Conservation (phyloP, 1,140 invertebrate species). For the Metaphire vulgaris region DNA sequence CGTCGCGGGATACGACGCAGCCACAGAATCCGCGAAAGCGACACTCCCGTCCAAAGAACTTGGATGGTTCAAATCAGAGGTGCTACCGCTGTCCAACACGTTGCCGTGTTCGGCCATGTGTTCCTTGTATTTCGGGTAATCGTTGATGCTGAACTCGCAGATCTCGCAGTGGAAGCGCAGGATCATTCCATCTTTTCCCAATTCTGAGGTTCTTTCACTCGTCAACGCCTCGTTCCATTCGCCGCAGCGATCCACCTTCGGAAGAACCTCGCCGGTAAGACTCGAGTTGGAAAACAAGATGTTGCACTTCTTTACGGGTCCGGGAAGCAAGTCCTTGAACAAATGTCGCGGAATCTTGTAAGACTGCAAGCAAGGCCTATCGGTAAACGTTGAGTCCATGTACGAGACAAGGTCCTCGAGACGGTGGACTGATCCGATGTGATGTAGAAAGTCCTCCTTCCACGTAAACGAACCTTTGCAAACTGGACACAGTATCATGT, state of each 20-base stretch:
- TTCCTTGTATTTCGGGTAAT: conserved; percentile 7
- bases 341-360: conserved; percentile 5
- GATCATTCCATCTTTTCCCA: neutral
- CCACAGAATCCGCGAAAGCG: neutral
- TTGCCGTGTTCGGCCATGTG: neutral
- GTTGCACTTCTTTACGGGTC: neutral
- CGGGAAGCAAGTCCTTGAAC: neutral
- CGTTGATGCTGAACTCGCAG: conserved; percentile 10
- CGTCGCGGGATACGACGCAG: neutral
- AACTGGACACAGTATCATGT: conserved; percentile 18
- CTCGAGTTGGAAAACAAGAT: neutral
- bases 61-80: neutral
- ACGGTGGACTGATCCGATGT: conserved; percentile 1
- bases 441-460: conserved; percentile 17
- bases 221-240: neutral
- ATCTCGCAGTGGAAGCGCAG: conserved; percentile 4
- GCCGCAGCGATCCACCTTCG: neutral
- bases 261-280: too few species aligned
- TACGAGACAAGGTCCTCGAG: neutral
- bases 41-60: neutral
- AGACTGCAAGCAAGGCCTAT: neutral
- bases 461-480: conserved; percentile 13
- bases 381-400: neutral
- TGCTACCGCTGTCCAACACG: neutral
- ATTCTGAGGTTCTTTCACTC: neutral